Evolutionary conservation across 1,140 invertebrate genomes (phyloP).

Genomic region (Lanistes nyassanus): DNA sequence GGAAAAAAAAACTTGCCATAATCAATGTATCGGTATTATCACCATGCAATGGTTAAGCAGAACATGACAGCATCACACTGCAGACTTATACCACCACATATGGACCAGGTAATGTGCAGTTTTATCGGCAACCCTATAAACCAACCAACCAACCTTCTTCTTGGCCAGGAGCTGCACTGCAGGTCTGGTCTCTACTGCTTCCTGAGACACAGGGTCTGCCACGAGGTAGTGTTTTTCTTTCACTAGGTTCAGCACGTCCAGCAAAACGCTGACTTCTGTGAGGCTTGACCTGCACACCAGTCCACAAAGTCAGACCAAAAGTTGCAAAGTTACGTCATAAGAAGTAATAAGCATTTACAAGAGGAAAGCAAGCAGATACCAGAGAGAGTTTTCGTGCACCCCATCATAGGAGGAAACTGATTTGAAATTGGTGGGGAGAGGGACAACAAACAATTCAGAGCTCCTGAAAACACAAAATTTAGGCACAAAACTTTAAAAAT

Average conservation of each 20-base stretch:
- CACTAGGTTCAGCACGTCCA: conserved; percentile 90
- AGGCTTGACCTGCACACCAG: conserved; percentile 75
- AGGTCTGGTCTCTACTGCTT: conserved; percentile 82
- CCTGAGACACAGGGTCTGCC: conserved; percentile 89
- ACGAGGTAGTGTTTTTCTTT: conserved; percentile 96
- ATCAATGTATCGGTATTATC: too few relatives aligned
- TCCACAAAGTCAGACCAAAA: too few relatives aligned
- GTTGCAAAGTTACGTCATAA: neutral
- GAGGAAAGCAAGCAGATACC: neutral
- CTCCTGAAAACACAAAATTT: too few relatives aligned
- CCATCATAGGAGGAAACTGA: neutral
- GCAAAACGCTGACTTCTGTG: conserved; percentile 91
- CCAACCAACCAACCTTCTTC: conserved; percentile 77
- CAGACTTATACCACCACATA: too few relatives aligned
- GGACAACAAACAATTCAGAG: too few relatives aligned
- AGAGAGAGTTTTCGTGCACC: too few relatives aligned
- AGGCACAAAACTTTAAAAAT: too few relatives aligned
- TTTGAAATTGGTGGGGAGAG: neutral
- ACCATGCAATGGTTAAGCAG: too few relatives aligned
- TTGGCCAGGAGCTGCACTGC: conserved; percentile 90
- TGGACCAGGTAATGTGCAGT: too few relatives aligned
- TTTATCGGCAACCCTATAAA: too few relatives aligned
- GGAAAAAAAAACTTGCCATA: too few relatives aligned
- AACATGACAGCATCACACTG: too few relatives aligned
- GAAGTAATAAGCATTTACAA: neutral